Base-by-base conservation (phyloP, 2,113 vertebrate species). In the Vidua macroura region DNA sequence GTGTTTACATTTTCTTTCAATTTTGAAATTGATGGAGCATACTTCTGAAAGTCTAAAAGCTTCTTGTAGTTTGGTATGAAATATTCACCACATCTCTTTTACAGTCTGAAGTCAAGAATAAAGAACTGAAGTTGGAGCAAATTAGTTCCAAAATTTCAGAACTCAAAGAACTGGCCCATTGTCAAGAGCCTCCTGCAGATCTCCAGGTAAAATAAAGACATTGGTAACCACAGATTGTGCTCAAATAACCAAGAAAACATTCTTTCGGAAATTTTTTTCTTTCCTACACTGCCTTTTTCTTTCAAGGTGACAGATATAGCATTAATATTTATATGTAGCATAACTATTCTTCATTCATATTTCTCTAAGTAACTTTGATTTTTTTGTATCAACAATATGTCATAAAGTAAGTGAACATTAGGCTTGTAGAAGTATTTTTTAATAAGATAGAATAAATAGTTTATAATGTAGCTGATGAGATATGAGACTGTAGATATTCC, bases 61-160 rank as follows among this genome's bases (percentile, higher is more conserved):
- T 70, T 81, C 30, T 27, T 73, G 23, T 76, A 82, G 24, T 43
- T 95, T 89, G 30, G 3, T 77, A 49, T 73, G 59, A 85, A 85
- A 66, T 11, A 62, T 80, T 67, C 48, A 84, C 22, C 31, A 52
- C 11, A 41, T 97, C 78, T 95, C 43, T 96, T 95, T 94, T 91
- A 18, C 97, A 99, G 99, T 96, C 96, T 88, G 98, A 99, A 96
- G 91, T 99, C 70, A 98, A 98, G 93, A 97, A 96, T 90, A 98
- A 98, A 96, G 98, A 98, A 68, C 94, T 98, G 83, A 98, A 95
- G 86, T 83, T 99, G 92, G 98, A 99, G 74, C 96, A 96, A 37
- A 97, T 99, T 91, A 98, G 97, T 96, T 98, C 97, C 73, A 99
- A 99, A 97, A 97, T 99, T 95, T 96, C 93, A 39, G 97, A 99